Percentiles rank a stretch among this genome's conserved stretches.
These are phyloP conservation scores for Spizella passerina DNA, from an alignment of 2,797 vertebrate genomes.

Conservation along the genomic window DNA sequence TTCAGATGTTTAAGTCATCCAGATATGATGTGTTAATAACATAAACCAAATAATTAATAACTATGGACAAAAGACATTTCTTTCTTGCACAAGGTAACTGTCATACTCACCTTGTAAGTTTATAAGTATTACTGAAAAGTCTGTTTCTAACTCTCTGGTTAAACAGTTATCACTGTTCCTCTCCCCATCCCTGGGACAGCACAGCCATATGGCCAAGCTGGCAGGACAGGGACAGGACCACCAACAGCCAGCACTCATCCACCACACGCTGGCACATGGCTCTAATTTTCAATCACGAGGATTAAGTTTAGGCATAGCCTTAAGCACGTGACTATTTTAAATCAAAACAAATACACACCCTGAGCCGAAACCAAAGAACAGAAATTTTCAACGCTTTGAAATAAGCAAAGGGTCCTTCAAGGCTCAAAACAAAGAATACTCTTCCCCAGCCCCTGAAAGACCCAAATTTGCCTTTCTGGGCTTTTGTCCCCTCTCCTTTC, in stretches of 20 bases:
- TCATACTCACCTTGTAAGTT: neutral
- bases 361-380: neutral
- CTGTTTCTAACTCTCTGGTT: neutral
- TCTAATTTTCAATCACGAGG: neutral
- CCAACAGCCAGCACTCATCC: neutral
- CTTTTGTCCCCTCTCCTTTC: neutral
- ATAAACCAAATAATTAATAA: neutral
- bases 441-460: neutral
- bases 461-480: neutral
- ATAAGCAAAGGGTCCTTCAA: neutral
- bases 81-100: neutral
- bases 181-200: neutral
- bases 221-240: neutral
- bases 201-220: neutral
- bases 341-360: neutral
- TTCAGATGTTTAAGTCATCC: neutral
- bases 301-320: neutral
- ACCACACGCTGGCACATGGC: accelerated
- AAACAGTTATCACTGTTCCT: neutral
- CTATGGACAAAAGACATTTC: neutral
- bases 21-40: neutral
- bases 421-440: neutral
- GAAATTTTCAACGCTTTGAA: neutral
- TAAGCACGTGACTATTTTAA: neutral
- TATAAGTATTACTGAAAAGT: neutral